These are phyloP conservation scores for Poeciliopsis occidentalis DNA, from an alignment of 2,113 vertebrate genomes.

Conservation along the genomic window DNA sequence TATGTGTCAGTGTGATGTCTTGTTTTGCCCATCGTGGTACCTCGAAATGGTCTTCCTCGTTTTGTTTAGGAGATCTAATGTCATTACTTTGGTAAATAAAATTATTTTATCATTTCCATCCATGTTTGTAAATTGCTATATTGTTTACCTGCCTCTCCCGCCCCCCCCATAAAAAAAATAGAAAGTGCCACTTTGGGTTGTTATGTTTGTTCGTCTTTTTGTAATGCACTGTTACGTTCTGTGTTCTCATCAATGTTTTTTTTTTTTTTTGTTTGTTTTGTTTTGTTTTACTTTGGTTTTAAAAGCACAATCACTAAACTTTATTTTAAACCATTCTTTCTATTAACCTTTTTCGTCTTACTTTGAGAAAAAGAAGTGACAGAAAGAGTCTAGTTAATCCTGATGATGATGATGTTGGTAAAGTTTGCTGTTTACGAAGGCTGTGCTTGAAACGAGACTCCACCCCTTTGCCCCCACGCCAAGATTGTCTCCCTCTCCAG, in stretches of 20 bases:
- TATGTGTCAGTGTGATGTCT: constrained; percentile 81
- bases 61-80: constrained; percentile 81
- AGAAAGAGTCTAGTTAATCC: constrained; percentile 88
- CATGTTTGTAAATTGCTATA: constrained; percentile 89
- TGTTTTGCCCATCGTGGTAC: constrained; percentile 90
- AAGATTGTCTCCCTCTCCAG: constrained; percentile 68
- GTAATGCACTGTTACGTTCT: constrained; percentile 98
- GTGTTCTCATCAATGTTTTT: constrained; percentile 79
- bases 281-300: constrained; percentile 94
- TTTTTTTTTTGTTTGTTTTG: constrained; percentile 22
- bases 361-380: constrained; percentile 88
- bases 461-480: constrained; percentile 25
- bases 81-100: constrained; percentile 83
- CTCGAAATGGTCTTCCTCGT: constrained; percentile 88
- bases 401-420: constrained; percentile 71
- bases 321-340: constrained; percentile 99
- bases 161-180: constrained; percentile 77
- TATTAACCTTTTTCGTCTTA: constrained; percentile 97
- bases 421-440: constrained; percentile 76
- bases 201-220: constrained; percentile 80
- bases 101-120: constrained; percentile 83
- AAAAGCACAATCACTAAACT: constrained; percentile 99
- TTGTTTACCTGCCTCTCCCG: constrained; percentile 89
- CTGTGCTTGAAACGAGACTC: constrained; percentile 73
- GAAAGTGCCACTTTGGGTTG: constrained; percentile 94